Evolutionary conservation across 1,140 invertebrate species (phyloP).

Genomic region (Stenopsyche tienmushanensis): DNA sequence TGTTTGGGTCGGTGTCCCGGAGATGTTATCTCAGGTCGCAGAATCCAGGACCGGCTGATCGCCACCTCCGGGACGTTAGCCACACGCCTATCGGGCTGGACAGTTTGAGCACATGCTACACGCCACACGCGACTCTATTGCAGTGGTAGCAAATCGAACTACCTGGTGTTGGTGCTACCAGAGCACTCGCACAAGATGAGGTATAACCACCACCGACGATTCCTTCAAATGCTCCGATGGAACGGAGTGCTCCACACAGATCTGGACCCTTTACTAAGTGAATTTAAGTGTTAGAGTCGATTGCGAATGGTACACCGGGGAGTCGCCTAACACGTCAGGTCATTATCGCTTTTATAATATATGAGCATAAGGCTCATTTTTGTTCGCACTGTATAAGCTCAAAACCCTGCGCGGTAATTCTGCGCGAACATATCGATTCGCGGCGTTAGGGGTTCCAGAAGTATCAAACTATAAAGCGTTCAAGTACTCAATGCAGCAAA

Average conservation of each 20-base stretch:
- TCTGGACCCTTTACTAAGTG: background rate
- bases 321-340: no score
- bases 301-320: no score
- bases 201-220: no score
- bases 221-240: constrained; percentile 11
- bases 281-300: no score
- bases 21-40: background rate
- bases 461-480: constrained; percentile 15
- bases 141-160: no score
- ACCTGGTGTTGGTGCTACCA: background rate
- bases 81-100: no score
- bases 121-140: background rate
- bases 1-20: background rate
- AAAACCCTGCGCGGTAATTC: constrained; percentile 23
- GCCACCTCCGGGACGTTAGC: no score
- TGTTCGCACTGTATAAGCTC: background rate
- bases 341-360: no score
- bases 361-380: background rate
- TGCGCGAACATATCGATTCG: constrained; percentile 30
- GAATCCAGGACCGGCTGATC: no score
- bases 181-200: constrained; percentile 19
- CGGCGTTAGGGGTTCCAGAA: constrained; percentile 15
- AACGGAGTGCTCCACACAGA: background rate
- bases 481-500: background rate
- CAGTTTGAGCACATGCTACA: no score